Base-by-base conservation (phyloP, 2,113 vertebrate species). In the Epinephelus fuscoguttatus region DNA sequence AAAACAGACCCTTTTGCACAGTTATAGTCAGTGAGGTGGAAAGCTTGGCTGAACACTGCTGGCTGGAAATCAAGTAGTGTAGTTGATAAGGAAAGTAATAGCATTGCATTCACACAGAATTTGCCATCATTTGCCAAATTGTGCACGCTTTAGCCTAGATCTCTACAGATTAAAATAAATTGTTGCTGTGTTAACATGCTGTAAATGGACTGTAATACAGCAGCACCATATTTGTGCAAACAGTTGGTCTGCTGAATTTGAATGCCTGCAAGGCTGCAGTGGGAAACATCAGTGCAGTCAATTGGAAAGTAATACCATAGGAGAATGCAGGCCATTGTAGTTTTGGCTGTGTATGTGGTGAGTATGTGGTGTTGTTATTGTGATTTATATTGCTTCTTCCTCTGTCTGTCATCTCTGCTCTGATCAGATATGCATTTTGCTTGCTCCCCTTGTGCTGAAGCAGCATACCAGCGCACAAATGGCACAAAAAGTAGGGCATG, bases 401-500 rank as follows among this genome's bases (percentile, higher is more conserved):
- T 23, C 11, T 45, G 9, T 66, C 27, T 75, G 55, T 67, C 50
- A 30, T 79, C 45, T 37, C 25, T 60, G 13, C 60, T 63, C 59
- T 57, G 37, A 73, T 76, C 50, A 66, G 59, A 74, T 60, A 3
- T 49, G 53, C 21, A 45, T 64, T 78, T 66, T 25, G 14, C 37
- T 19, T 45, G 15, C 56, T 74, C 49, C 75, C 11, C 10, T 47
- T 21, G 8, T 59, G 56, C 56, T 75, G 45, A 68, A 75, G 66
- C 45, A 40, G 72, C 12, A 30, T 25, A 67, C 42, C 62, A 61
- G 47, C 50, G 79, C 72, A 69, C 25, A 77, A 82, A 49, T 76
- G 67, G 81, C 64, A 78, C 55, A 82, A 42, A 89, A 90, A 88
- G 74, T 88, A 80, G 84, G 83, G 59, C 81, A 90, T 14, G 78